Evolutionary conservation across 2,797 vertebrate genomes (phyloP).

Genomic region (Coendou prehensilis): DNA sequence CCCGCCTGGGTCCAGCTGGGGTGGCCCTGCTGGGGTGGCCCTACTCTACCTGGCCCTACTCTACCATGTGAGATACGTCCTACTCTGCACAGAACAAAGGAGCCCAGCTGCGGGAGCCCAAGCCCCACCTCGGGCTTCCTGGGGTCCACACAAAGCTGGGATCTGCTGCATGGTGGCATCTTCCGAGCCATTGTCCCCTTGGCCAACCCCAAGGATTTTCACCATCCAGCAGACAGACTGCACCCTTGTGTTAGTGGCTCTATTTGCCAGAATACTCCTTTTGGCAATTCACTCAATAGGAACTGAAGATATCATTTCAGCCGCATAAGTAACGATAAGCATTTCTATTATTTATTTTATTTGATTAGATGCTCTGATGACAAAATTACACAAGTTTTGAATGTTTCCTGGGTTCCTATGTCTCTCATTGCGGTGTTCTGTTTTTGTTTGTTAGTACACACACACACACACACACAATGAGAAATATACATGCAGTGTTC

Average conservation of each 20-base stretch:
- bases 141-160: no score
- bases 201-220: rapidly evolving
- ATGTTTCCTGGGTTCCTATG: not conserved
- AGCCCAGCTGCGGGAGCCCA: rapidly evolving
- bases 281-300: no score
- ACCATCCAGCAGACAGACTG: not conserved
- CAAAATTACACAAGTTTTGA: not conserved
- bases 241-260: not conserved
- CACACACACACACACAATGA: not conserved
- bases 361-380: not conserved
- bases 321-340: not conserved
- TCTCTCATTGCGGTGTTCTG: no score
- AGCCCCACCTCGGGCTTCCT: no score
- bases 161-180: not conserved
- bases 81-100: not conserved
- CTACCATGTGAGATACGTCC: no score
- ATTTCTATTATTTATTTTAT: not conserved
- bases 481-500: not conserved
- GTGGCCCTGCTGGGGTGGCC: not conserved
- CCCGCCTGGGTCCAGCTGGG: not conserved
- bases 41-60: not conserved
- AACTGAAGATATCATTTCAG: not conserved
- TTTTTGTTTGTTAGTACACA: not conserved
- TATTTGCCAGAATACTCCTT: not conserved
- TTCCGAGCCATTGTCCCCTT: rapidly evolving